Conservation (phyloP, 2,888 invertebrate genomes). For the Eurytoma californica region DNA sequence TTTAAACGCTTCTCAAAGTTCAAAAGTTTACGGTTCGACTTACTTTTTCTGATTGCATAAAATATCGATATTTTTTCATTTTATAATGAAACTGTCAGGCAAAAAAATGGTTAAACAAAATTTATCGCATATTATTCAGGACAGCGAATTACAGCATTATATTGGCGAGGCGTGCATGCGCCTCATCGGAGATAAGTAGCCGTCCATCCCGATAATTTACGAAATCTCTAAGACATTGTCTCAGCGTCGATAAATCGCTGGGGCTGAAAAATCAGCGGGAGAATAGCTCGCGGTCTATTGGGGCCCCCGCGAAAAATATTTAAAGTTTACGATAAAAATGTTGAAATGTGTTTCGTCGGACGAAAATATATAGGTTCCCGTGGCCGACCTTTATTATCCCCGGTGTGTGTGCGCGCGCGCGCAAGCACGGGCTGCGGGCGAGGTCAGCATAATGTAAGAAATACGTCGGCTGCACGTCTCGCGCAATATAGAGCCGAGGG, state of each 20-base stretch:
- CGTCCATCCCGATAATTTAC: slow-evolving; percentile 13
- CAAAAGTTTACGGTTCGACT: too few relatives aligned
- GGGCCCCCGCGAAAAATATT: slow-evolving; percentile 25
- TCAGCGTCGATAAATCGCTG: slow-evolving; percentile 30
- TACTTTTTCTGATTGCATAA: too few relatives aligned
- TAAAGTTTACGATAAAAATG: slow-evolving; percentile 49
- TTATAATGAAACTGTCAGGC: neutral
- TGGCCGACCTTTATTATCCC: slow-evolving; percentile 41
- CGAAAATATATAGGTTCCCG: slow-evolving; percentile 42
- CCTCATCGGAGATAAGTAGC: neutral
- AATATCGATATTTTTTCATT: too few relatives aligned
- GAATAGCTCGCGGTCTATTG: neutral
- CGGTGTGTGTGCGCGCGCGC: neutral
- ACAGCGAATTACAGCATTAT: too few relatives aligned
- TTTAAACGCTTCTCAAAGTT: too few relatives aligned
- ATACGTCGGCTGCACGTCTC: slow-evolving; percentile 11
- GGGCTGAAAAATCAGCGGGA: neutral
- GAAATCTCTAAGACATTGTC: slow-evolving; percentile 15
- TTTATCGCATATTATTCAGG: too few relatives aligned
- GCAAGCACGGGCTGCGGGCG: slow-evolving; percentile 4
- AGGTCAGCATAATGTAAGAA: slow-evolving; percentile 44
- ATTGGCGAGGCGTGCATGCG: too few relatives aligned
- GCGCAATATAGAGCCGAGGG: slow-evolving; percentile 8
- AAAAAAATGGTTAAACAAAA: too few relatives aligned
- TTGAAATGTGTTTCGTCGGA: neutral